phyloP scores from a whole-genome alignment of 2,113 vertebrate genomes.

The Cranoglanis bouderius region DNA sequence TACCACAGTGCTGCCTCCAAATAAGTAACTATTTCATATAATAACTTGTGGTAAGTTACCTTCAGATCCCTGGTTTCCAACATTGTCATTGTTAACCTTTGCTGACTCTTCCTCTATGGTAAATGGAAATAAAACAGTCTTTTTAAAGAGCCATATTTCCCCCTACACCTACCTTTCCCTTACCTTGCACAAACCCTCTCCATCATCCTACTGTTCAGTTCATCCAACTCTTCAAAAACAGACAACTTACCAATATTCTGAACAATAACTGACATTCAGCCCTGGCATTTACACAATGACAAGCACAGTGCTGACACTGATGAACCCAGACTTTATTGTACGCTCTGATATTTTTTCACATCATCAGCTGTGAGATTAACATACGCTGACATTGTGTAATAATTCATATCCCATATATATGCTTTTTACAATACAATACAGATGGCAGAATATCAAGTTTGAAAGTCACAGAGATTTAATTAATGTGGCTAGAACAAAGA shows the following conservation, averaged over 20 bases:
- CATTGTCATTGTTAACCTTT: background rate
- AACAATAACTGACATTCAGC: conserved; percentile 34
- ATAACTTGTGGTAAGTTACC: background rate
- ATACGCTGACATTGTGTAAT: conserved; percentile 10
- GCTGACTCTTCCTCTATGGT: background rate
- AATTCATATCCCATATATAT: background rate
- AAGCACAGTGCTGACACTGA: conserved; percentile 19
- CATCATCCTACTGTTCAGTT: background rate
- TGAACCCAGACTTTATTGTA: background rate
- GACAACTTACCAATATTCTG: background rate
- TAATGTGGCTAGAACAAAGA: background rate
- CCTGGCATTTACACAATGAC: conserved; percentile 30
- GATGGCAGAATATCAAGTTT: background rate
- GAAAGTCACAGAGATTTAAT: background rate
- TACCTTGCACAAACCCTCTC: background rate
- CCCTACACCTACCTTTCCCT: background rate
- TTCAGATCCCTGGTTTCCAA: background rate
- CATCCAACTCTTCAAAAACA: background rate
- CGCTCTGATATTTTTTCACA: conserved; percentile 24
- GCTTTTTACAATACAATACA: background rate
- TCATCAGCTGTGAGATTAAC: background rate
- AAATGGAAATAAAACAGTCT: background rate
- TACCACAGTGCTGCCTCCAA: background rate
- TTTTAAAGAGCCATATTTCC: background rate
- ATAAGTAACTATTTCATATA: background rate